Evolutionary conservation across 2,113 vertebrate species (phyloP), one percentile per base, ranked within the genome.

Genomic region (Platycercus adscitus): DNA sequence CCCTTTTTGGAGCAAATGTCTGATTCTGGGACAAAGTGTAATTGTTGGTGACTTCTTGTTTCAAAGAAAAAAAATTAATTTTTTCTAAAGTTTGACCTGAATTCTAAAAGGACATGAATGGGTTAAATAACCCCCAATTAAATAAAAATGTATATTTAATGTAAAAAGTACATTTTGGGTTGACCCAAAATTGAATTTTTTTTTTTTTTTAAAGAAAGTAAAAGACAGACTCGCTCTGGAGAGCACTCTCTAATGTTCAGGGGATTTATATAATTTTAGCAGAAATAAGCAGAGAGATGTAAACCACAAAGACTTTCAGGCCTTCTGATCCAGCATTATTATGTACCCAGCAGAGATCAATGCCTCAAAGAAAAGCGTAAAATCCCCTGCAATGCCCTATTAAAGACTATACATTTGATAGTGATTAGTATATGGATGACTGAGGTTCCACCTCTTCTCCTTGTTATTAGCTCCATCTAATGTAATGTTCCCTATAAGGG

Each of bases 251-350:
- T 88, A 90, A 66, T 60, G 64, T 93, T 81, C 61, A 68, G 50
- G 26, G 29, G 53, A 75, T 91, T 93, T 25, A 21, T 79, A 68
- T 35, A 1, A 90, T 88, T 93, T 94, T 81, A 75, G 25, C 50
- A 39, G 41, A 81, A 93, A 91, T 94, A 91, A 91, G 69, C 60
- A 88, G 77, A 79, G 43, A 89, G 39, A 84, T 52, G 72, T 71
- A 91, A 89, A 90, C 76, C 90, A 90, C 88, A 94, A 90, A 94
- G 92, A 37, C 65, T 84, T 95, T 91, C 86, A 63, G 72, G 49
- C 44, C 61, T 92, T 94, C 86, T 93, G 80, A 94, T 95, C 70
- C 44, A 81, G 39, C 52, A 79, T 91, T 93, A 88, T 93, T 84
- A 88, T 50, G 52, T 65, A 88, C 88, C 92, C 83, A 91, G 52